These are phyloP conservation scores for Acleris sparsana DNA, from an alignment of 2,888 invertebrate genomes.

Conservation along the genomic window DNA sequence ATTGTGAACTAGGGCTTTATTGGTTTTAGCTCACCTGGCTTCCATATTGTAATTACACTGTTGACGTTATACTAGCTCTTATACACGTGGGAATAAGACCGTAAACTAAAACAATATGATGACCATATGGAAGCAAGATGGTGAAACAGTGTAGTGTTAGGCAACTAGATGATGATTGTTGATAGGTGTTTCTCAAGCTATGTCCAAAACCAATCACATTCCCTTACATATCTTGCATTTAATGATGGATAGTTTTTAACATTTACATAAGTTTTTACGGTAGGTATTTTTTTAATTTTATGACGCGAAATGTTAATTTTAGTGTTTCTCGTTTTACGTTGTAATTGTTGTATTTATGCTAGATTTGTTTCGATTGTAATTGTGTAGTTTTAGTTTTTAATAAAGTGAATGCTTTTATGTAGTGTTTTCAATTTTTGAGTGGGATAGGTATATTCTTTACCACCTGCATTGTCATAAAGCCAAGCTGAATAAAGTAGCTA, in stretches of 20 bases:
- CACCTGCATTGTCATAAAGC: too few species aligned
- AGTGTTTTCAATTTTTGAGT: conserved; percentile 16
- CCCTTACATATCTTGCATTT: neutral
- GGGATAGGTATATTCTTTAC: neutral
- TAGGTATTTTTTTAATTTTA: conserved; percentile 52
- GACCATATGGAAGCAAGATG: too few species aligned
- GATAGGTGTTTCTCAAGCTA: neutral
- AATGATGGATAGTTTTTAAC: conserved; percentile 37
- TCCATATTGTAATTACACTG: too few species aligned
- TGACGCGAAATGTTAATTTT: conserved; percentile 37
- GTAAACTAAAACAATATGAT: too few species aligned
- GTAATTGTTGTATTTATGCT: conserved; percentile 35
- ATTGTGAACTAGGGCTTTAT: too few species aligned
- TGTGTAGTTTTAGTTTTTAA: conserved; percentile 32
- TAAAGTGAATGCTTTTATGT: conserved; percentile 26
- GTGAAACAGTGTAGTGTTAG: too few species aligned
- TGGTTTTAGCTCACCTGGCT: too few species aligned
- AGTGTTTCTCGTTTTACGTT: conserved; percentile 23
- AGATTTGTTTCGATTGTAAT: conserved; percentile 40
- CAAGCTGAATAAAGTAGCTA: too few species aligned
- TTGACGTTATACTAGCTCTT: too few species aligned
- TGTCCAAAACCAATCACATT: neutral
- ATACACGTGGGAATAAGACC: neutral
- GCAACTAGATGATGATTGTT: too few species aligned
- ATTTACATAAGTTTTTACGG: conserved; percentile 62